Evolutionary conservation across 2,888 invertebrate genomes (phyloP), one percentile per base, ranked within the genome.

Genomic region (Zaprionus obscuricornis): DNA sequence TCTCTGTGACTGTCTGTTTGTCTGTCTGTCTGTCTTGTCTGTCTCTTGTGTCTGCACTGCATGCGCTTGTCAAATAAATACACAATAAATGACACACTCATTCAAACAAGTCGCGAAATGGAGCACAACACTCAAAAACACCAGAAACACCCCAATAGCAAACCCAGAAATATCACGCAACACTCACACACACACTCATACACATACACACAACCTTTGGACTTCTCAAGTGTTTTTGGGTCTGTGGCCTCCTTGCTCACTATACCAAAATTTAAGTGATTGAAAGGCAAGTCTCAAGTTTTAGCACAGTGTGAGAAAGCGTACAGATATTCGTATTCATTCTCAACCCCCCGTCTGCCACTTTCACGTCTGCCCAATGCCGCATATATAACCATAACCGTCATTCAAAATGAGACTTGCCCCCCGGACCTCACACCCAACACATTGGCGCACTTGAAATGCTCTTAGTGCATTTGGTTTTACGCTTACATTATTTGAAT

Each of bases 41-140:
- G 51, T 40, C 64, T 34, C 69, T 54, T 39, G 52, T 65, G 59
- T 65, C 69, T 55, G 65, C 65, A 33, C 57, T 67, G 68, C 68
- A 64, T 69, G 63, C 57, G 65, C 66, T 69, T 76, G 77, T 74
- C 77, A 77, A 77, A 74, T 67, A 77, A 76, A 76, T 72, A 77
- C 69, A 74, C 76, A 77, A 77, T 77, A 76, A 74, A 77, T 74
- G 77, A 76, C 77, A 76, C 69, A 66, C 69, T 69, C 74, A 59
- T 56, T 64, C 71, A 71, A 66, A 69, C 55, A 62, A 63, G 56
- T 58, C 40, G 57, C 64, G 46, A 62, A 54, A 37, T 60, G 39
- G 34, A 47, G 54, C 54, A 54, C 36, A 45, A 10, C 33, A 20
- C 29, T 10, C 46, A 26, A 34, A 29, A 26, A 5, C 24, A 40